phyloP scores from a whole-genome alignment of 2,797 vertebrate genomes.

The Cossypha polioptera region DNA sequence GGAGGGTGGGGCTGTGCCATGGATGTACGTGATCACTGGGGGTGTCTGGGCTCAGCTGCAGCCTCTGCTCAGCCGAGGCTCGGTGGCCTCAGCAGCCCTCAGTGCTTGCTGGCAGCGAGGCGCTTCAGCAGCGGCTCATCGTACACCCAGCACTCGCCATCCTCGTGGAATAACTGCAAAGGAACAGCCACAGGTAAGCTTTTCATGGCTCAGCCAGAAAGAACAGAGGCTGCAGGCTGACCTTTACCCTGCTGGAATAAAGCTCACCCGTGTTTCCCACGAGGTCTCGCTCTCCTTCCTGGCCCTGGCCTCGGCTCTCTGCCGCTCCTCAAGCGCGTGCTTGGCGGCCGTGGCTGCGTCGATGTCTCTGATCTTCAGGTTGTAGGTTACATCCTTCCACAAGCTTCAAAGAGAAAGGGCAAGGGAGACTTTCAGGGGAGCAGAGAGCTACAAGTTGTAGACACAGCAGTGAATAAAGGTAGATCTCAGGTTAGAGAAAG shows the following conservation, averaged over 20 bases:
- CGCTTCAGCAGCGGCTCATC: constrained; percentile 96
- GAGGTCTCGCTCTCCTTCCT: constrained; percentile 93
- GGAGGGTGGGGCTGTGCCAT: constrained; percentile 68
- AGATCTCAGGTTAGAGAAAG: background rate
- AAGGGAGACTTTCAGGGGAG: background rate
- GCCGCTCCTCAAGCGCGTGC: constrained; percentile 92
- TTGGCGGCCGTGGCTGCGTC: constrained; percentile 95
- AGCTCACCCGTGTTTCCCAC: constrained; percentile 95
- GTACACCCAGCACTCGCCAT: constrained; percentile 98
- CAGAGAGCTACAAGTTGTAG: background rate
- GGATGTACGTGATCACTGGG: constrained; percentile 47
- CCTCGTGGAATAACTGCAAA: constrained; percentile 93
- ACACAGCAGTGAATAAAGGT: background rate
- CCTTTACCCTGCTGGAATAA: background rate
- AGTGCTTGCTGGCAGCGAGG: constrained; percentile 84
- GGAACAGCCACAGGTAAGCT: background rate
- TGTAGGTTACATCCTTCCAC: constrained; percentile 95
- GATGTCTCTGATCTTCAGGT: constrained; percentile 94
- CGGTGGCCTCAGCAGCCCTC: constrained; percentile 31
- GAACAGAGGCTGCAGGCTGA: background rate
- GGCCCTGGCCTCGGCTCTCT: constrained; percentile 94
- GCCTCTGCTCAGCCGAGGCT: constrained; percentile 67
- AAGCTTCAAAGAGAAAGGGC: constrained; percentile 74
- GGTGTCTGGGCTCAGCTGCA: constrained; percentile 41
- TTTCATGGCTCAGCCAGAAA: accelerated